phyloP scores from a whole-genome alignment of 2,797 vertebrate genomes.

The Oophaga sylvatica region DNA sequence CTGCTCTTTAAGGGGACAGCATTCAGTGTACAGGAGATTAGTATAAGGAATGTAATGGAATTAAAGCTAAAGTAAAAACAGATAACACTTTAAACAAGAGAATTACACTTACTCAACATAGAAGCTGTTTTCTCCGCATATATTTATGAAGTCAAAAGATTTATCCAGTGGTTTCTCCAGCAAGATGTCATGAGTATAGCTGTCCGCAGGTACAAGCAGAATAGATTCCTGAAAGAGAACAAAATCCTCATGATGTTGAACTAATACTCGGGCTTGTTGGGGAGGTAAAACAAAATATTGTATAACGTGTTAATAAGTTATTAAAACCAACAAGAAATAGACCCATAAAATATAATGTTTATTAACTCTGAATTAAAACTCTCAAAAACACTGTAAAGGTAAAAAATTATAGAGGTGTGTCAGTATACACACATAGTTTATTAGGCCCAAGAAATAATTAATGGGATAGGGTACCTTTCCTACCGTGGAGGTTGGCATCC shows the following conservation, averaged over 20 bases:
- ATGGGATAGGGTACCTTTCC: too few relatives aligned
- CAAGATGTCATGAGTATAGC: slow-evolving; percentile 81
- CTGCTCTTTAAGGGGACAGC: too few relatives aligned
- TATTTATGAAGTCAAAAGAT: slow-evolving; percentile 84
- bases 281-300: neutral
- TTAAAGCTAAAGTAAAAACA: neutral
- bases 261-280: neutral
- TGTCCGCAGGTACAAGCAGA: slow-evolving; percentile 82
- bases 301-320: too few relatives aligned
- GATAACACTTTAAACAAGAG: neutral
- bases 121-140: slow-evolving; percentile 86
- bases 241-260: neutral
- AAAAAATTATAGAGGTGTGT: too few relatives aligned
- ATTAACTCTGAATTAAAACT: too few relatives aligned
- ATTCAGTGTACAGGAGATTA: neutral
- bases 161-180: slow-evolving; percentile 82
- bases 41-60: neutral
- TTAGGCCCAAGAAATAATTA: too few relatives aligned
- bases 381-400: too few relatives aligned
- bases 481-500: too few relatives aligned
- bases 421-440: too few relatives aligned
- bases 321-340: too few relatives aligned
- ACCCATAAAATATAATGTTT: too few relatives aligned
- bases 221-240: slow-evolving; percentile 81
- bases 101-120: slow-evolving; percentile 81